Percentiles rank a stretch among this genome's conserved stretches.
phyloP scores from a whole-genome alignment of 1,140 invertebrate species.

The Leptopilina boulardi region DNA sequence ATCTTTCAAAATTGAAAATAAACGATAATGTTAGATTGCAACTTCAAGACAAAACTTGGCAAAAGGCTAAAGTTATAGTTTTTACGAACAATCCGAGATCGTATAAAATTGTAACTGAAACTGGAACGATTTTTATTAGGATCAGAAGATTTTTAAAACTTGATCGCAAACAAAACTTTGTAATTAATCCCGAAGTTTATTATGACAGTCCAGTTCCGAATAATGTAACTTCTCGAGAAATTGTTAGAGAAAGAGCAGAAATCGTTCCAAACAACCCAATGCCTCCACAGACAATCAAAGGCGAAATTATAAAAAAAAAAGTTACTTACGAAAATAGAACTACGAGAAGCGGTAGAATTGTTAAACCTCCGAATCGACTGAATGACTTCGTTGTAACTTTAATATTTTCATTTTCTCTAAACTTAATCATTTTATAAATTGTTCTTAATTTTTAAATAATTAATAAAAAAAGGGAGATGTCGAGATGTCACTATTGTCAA shows the following conservation, averaged over 20 bases:
- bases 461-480: no score
- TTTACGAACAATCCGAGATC: not conserved
- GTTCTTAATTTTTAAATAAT: no score
- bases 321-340: not conserved
- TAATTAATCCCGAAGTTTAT: not conserved
- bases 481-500: no score
- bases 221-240: no score
- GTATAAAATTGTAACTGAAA: not conserved
- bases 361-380: not conserved
- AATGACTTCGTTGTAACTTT: not conserved
- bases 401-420: no score
- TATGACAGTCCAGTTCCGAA: not conserved
- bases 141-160: not conserved
- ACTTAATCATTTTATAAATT: no score
- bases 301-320: not conserved
- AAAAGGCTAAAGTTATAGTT: not conserved
- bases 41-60: not conserved
- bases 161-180: not conserved
- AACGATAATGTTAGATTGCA: not conserved
- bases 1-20: not conserved
- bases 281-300: not conserved
- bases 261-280: not conserved
- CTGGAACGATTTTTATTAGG: not conserved
- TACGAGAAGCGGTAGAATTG: slow-evolving; percentile 5
- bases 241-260: not conserved